Percentiles rank a stretch among this genome's conserved stretches.
Evolutionary conservation across 2,888 invertebrate species (phyloP).

Genomic region (Seira musarum): DNA sequence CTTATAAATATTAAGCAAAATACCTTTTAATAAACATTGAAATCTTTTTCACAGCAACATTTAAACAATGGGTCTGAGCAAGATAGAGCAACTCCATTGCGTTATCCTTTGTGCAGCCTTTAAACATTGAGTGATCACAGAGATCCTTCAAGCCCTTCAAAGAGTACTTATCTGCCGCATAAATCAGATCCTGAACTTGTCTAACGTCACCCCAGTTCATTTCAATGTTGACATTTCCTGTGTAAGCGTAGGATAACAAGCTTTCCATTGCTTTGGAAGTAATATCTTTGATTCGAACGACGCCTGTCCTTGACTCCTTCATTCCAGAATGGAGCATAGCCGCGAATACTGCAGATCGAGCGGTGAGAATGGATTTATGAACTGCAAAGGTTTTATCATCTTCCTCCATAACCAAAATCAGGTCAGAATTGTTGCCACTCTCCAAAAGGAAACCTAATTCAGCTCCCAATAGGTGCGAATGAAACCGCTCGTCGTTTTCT

Average conservation of each 20-base stretch:
- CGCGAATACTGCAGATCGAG: slow-evolving; percentile 42
- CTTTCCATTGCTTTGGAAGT: slow-evolving; percentile 34
- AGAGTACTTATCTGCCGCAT: slow-evolving; percentile 49
- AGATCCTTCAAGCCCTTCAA: slow-evolving; percentile 33
- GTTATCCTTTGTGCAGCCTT: slow-evolving; percentile 30
- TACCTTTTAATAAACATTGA: slow-evolving; percentile 43
- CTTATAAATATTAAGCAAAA: neutral
- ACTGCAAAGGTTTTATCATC: slow-evolving; percentile 40
- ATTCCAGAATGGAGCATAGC: slow-evolving; percentile 52
- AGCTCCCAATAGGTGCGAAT: slow-evolving; percentile 16
- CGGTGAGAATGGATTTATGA: slow-evolving; percentile 34
- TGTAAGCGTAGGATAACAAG: slow-evolving; percentile 39
- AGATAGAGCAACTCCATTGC: slow-evolving; percentile 38
- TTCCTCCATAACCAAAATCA: slow-evolving; percentile 29
- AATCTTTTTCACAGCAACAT: slow-evolving; percentile 32
- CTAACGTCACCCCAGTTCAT: slow-evolving; percentile 33
- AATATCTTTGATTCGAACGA: slow-evolving; percentile 44
- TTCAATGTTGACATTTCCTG: slow-evolving; percentile 2
- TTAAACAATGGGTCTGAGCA: slow-evolving; percentile 38
- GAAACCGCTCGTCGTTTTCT: slow-evolving; percentile 1
- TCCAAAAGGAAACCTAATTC: slow-evolving; percentile 23
- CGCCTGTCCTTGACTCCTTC: slow-evolving; percentile 30
- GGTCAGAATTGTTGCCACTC: slow-evolving; percentile 26
- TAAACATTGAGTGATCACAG: slow-evolving; percentile 42
- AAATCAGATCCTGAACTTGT: slow-evolving; percentile 44